Conservation (phyloP, 2,113 vertebrate species). For the Leptosomus discolor region DNA sequence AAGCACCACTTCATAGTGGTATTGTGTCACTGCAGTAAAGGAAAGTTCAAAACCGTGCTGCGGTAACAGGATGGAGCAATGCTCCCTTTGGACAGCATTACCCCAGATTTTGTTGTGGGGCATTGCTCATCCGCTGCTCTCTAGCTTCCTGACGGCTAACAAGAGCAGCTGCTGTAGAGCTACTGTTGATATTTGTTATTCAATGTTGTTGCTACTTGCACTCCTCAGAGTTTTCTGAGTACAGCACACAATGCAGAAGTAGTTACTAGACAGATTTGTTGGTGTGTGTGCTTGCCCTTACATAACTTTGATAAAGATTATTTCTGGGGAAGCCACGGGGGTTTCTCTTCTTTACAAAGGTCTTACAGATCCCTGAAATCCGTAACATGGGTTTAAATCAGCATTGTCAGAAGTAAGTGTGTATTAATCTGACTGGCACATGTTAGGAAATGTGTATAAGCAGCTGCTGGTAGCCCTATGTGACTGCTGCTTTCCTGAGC, state of each 20-base stretch:
- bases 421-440: not conserved
- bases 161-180: conserved; percentile 8
- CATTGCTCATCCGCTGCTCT: not conserved
- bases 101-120: not conserved
- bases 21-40: conserved; percentile 26
- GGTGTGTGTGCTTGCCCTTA: not conserved
- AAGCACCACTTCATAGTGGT: conserved; percentile 60
- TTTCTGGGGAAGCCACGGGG: not conserved
- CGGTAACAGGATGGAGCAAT: not conserved
- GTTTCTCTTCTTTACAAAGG: not conserved
- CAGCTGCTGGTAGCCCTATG: not conserved
- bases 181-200: conserved; percentile 18
- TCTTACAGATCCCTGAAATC: not conserved
- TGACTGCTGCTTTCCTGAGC: not conserved
- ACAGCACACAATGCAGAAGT: rapidly evolving
- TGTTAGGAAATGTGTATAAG: not conserved
- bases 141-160: conserved; percentile 19
- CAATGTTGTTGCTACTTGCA: not conserved
- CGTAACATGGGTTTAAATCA: not conserved
- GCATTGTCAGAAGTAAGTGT: not conserved
- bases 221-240: conserved; percentile 3
- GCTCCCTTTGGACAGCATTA: conserved; percentile 19
- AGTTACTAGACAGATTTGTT: not conserved
- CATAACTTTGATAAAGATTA: conserved; percentile 7
- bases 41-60: not conserved